Evolutionary conservation across 2,888 invertebrate genomes (phyloP).

Genomic region (Agonopterix subpropinquella): DNA sequence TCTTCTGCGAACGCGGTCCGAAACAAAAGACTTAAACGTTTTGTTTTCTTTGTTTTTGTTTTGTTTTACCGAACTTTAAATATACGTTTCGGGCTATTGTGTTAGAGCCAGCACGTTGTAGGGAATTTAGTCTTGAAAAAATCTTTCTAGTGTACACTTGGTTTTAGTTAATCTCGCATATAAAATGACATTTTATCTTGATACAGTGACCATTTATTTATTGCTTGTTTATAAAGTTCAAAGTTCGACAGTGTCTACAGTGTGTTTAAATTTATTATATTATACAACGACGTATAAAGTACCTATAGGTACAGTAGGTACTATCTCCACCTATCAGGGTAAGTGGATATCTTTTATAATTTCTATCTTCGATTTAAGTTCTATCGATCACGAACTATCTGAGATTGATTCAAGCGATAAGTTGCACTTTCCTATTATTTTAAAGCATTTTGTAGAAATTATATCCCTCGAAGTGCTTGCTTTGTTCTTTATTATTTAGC

Average conservation of each 20-base stretch:
- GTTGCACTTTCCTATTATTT: not conserved
- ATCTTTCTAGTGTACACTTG: constrained; percentile 61
- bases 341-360: not conserved
- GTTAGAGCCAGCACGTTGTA: constrained; percentile 49
- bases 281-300: not conserved
- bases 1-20: constrained; percentile 65
- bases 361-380: constrained; percentile 1
- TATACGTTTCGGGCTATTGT: constrained; percentile 70
- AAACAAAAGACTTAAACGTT: constrained; percentile 57
- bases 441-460: not conserved
- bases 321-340: not conserved
- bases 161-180: constrained; percentile 17
- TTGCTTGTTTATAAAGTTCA: not conserved
- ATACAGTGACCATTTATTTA: not conserved
- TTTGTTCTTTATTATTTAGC: too few species aligned
- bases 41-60: constrained; percentile 60
- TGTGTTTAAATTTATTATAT: too few species aligned
- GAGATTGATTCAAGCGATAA: constrained; percentile 5
- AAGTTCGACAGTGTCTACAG: not conserved
- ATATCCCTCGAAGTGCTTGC: too few species aligned
- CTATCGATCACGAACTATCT: constrained; percentile 8
- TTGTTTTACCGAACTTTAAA: constrained; percentile 66
- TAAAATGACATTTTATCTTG: not conserved
- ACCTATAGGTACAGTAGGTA: not conserved
- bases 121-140: constrained; percentile 68